These are phyloP conservation scores for Ochropleura leucogaster DNA, from an alignment of 2,888 invertebrate species.

Conservation along the genomic window DNA sequence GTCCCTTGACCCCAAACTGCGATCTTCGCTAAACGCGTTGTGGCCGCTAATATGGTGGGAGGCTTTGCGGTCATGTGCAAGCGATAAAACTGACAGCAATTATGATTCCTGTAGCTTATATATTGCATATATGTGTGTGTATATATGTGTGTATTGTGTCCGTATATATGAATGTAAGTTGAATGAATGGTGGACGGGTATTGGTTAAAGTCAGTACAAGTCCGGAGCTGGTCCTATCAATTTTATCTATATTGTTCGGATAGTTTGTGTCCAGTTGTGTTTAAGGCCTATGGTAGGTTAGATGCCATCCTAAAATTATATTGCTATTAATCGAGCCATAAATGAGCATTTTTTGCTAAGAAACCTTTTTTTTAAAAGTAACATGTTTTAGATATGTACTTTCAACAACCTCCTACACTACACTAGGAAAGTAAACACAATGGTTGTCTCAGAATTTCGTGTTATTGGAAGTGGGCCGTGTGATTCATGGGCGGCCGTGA, in stretches of 20 bases:
- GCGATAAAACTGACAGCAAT: constrained; percentile 28
- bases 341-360: background rate
- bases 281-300: background rate
- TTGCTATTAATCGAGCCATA: background rate
- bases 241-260: too few species aligned
- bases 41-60: constrained; percentile 26
- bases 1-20: constrained; percentile 56
- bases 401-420: background rate
- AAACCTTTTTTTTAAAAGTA: background rate
- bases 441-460: constrained; percentile 1
- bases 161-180: background rate
- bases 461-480: constrained; percentile 42
- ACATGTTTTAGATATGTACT: background rate
- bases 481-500: constrained; percentile 35
- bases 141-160: too few species aligned
- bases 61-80: constrained; percentile 43
- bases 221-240: too few species aligned
- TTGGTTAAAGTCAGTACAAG: too few species aligned
- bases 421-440: constrained; percentile 16
- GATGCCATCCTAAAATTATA: background rate
- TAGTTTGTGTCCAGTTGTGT: background rate
- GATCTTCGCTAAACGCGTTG: constrained; percentile 44
- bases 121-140: too few species aligned
- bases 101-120: background rate
- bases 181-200: background rate